Percentiles rank a stretch among this genome's conserved stretches.
phyloP scores from a whole-genome alignment of 2,797 vertebrate genomes.

The Darevskia nairensis region DNA sequence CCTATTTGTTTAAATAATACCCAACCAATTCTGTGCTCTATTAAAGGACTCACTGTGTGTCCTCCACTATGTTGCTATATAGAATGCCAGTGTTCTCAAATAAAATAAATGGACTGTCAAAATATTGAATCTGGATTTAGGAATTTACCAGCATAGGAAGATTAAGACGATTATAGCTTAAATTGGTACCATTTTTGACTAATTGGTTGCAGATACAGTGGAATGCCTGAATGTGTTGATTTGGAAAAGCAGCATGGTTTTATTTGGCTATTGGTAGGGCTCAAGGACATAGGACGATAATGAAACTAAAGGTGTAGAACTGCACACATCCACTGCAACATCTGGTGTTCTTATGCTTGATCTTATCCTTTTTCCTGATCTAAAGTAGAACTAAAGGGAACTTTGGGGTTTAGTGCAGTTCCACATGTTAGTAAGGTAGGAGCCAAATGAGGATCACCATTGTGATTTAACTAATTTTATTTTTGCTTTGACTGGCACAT shows the following conservation, averaged over 20 bases:
- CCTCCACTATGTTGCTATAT: conserved; percentile 60
- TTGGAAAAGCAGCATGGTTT: conserved; percentile 39
- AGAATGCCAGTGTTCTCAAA: conserved; percentile 83
- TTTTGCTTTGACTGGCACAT: neutral
- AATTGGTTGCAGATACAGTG: conserved; percentile 86
- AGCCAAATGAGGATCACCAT: neutral
- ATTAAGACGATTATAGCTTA: conserved; percentile 82
- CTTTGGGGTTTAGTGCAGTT: neutral
- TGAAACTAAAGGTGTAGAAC: conserved; percentile 30
- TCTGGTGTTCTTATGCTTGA: neutral
- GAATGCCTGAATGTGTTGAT: conserved; percentile 54
- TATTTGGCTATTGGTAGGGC: conserved; percentile 12
- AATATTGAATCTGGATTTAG: conserved; percentile 66
- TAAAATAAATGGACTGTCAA: conserved; percentile 88
- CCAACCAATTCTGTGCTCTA: conserved; percentile 44
- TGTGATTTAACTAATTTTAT: neutral
- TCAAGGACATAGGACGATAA: conserved; percentile 16
- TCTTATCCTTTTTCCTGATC: neutral
- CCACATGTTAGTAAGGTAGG: neutral
- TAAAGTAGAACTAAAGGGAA: neutral
- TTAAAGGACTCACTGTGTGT: conserved; percentile 56
- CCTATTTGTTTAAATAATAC: neutral
- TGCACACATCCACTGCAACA: neutral
- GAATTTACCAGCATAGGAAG: conserved; percentile 82
- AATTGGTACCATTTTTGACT: conserved; percentile 82